Percentiles rank a stretch among this genome's conserved stretches.
Conservation (phyloP, 2,888 invertebrate genomes). For the Euproctis similis region DNA sequence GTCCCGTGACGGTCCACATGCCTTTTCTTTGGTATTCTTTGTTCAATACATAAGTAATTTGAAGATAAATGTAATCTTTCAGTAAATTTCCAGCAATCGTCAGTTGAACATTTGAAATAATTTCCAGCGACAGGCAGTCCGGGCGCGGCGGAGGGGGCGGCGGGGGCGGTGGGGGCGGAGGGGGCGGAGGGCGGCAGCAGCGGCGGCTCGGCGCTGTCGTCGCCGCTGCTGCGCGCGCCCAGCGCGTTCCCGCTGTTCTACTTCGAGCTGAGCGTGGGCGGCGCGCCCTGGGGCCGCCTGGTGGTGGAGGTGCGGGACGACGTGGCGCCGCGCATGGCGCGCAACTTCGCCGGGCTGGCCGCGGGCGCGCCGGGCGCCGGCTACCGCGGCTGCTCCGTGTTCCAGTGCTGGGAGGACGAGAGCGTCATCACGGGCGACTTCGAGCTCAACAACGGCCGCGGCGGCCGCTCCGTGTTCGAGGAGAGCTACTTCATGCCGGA, state of each 20-base stretch:
- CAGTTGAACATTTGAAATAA: too few relatives aligned
- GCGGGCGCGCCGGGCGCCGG: slow-evolving; percentile 85
- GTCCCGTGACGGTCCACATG: too few relatives aligned
- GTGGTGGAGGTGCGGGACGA: slow-evolving; percentile 86
- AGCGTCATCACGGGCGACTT: slow-evolving; percentile 89
- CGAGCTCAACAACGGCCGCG: slow-evolving; percentile 86
- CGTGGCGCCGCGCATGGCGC: slow-evolving; percentile 87
- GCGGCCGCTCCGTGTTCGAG: slow-evolving; percentile 85
- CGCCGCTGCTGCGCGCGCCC: slow-evolving; percentile 29
- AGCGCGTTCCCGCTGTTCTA: slow-evolving; percentile 81
- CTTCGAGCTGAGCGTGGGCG: slow-evolving; percentile 85
- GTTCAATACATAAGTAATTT: too few relatives aligned
- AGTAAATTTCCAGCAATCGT: too few relatives aligned
- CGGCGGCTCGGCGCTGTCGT: slow-evolving; percentile 32
- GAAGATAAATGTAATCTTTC: too few relatives aligned
- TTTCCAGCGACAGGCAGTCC: slow-evolving; percentile 23
- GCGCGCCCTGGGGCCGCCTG: slow-evolving; percentile 80
- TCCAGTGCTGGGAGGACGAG: slow-evolving; percentile 89
- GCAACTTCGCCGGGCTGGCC: slow-evolving; percentile 83
- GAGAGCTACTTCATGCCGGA: slow-evolving; percentile 88
- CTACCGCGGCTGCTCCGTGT: slow-evolving; percentile 86
- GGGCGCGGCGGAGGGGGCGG: slow-evolving; percentile 24
- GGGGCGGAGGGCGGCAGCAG: slow-evolving; percentile 21
- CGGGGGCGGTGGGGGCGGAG: slow-evolving; percentile 24
- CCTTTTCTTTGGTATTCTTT: too few relatives aligned